A percentile compares a stretch with the other conserved stretches of the same genome.
Conservation (phyloP, 1,140 invertebrate species). For the Sycophila sp. region DNA sequence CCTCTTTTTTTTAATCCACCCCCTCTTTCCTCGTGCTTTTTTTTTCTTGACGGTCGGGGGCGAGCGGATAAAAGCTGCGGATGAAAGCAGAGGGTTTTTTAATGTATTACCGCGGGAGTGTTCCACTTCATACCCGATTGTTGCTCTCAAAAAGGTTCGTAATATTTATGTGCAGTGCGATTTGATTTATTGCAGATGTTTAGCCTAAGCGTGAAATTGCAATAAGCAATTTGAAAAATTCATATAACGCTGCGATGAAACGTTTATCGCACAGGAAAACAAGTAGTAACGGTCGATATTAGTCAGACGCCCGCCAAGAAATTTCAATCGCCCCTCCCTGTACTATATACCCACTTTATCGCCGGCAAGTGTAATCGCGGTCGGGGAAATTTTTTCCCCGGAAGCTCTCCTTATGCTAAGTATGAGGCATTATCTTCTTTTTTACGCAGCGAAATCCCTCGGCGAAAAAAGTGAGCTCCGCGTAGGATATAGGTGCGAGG, state of each 20-base stretch:
- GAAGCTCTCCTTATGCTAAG: too few relatives aligned
- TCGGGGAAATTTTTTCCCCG: too few relatives aligned
- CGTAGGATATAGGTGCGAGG: neutral
- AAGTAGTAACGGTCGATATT: neutral
- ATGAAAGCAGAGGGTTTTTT: neutral
- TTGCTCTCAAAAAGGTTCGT: too few relatives aligned
- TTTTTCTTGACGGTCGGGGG: neutral
- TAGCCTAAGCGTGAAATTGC: neutral
- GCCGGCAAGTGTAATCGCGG: too few relatives aligned
- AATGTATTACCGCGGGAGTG: neutral
- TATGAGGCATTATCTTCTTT: too few relatives aligned
- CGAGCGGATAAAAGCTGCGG: neutral
- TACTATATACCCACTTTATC: too few relatives aligned
- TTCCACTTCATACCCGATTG: conserved; percentile 11
- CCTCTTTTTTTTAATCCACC: neutral
- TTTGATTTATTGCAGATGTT: too few relatives aligned
- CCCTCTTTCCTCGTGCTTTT: neutral
- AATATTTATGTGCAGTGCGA: too few relatives aligned
- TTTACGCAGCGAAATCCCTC: too few relatives aligned
- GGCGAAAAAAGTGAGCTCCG: neutral
- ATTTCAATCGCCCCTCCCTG: too few relatives aligned
- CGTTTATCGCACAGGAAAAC: neutral
- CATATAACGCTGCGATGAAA: neutral
- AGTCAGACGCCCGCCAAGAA: neutral
- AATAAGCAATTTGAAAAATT: too few relatives aligned